These are phyloP conservation scores for Garrulus glandarius DNA, from an alignment of 2,797 vertebrate species.

Conservation along the genomic window DNA sequence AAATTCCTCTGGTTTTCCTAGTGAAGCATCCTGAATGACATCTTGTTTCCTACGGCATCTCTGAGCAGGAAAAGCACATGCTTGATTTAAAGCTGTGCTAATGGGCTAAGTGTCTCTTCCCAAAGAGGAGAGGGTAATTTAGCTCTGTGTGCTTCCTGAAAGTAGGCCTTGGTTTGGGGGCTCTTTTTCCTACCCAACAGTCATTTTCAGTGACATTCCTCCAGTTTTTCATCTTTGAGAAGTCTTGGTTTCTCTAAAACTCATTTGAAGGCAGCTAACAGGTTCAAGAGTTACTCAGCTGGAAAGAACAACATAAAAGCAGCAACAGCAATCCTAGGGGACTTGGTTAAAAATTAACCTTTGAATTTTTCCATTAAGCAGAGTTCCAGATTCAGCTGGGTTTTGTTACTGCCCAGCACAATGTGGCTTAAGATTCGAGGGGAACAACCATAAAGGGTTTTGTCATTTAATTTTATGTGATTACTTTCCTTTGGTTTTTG, in stretches of 20 bases:
- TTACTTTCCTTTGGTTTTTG: not conserved
- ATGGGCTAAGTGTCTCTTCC: not conserved
- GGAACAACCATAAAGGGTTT: not conserved
- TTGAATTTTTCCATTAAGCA: not conserved
- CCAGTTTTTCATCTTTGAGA: not conserved
- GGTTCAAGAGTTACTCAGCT: not conserved
- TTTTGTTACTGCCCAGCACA: not conserved
- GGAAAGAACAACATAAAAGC: not conserved
- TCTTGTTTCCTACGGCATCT: not conserved
- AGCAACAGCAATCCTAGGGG: not conserved
- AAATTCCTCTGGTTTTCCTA: not conserved
- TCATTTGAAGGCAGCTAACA: not conserved
- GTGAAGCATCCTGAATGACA: not conserved
- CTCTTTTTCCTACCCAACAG: not conserved
- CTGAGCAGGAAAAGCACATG: not conserved
- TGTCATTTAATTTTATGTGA: not conserved
- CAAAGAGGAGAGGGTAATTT: not conserved
- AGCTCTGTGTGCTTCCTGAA: not conserved
- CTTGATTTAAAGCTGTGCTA: not conserved
- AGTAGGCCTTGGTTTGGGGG: not conserved
- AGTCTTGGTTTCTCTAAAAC: not conserved
- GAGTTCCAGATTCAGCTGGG: not conserved
- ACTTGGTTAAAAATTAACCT: not conserved
- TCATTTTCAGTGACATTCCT: not conserved
- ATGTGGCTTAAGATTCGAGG: accelerated